Percentiles rank a stretch among this genome's conserved stretches.
Evolutionary conservation across 2,888 invertebrate genomes (phyloP).

Genomic region (Drosophila hamatofila): DNA sequence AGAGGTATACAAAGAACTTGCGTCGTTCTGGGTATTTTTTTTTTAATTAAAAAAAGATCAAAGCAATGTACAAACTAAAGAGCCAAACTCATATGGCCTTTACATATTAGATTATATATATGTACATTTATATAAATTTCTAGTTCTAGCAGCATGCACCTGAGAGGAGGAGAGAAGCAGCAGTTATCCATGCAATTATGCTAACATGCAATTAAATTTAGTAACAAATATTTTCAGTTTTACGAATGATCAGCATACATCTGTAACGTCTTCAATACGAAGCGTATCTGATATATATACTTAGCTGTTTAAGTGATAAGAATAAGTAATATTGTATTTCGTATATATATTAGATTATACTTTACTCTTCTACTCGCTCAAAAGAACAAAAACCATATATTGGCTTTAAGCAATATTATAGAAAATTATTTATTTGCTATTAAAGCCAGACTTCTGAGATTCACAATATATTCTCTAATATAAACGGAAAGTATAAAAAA

Average conservation of each 20-base stretch:
- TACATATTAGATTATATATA: constrained; percentile 29
- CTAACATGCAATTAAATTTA: neutral
- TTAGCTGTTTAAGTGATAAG: neutral
- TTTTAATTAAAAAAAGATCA: constrained; percentile 46
- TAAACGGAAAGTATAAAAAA: too few relatives aligned
- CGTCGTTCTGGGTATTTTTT: constrained; percentile 39
- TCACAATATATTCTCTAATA: neutral
- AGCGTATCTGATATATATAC: neutral
- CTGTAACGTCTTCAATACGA: neutral
- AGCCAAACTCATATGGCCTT: constrained; percentile 44
- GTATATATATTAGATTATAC: neutral
- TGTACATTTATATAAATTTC: constrained; percentile 7
- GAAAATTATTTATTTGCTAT: too few relatives aligned
- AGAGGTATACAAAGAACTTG: constrained; percentile 38
- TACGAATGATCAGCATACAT: neutral
- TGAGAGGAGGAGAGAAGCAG: neutral
- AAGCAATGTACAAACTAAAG: constrained; percentile 59
- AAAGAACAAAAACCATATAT: neutral
- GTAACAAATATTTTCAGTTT: neutral
- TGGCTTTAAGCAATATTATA: neutral
- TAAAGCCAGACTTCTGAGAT: too few relatives aligned
- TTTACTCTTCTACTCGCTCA: neutral
- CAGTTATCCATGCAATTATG: neutral
- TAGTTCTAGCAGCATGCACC: constrained; percentile 23
- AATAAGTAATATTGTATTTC: neutral